A percentile compares a stretch with the other conserved stretches of the same genome.
Conservation (phyloP, 2,797 vertebrate species). For the Premnoplex brunnescens region DNA sequence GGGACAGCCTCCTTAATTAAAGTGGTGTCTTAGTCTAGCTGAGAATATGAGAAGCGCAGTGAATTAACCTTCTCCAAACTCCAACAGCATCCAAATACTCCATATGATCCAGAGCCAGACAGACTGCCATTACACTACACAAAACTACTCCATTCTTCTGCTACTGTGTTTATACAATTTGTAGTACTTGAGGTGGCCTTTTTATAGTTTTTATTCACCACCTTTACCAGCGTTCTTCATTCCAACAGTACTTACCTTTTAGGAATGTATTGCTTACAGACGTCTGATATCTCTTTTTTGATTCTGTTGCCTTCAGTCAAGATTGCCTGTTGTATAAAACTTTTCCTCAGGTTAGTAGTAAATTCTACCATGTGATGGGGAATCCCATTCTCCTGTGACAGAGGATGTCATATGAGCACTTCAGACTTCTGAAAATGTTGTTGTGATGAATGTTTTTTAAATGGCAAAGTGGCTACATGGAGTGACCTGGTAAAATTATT, state of each 20-base stretch:
- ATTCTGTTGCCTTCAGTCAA: background rate
- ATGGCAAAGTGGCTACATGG: background rate
- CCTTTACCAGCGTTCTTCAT: background rate
- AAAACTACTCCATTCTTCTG: background rate
- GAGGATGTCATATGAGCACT: background rate
- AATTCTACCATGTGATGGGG: background rate
- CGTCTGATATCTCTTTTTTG: background rate
- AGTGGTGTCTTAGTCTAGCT: background rate
- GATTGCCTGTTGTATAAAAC: background rate
- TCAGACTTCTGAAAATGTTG: background rate
- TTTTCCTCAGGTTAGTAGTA: background rate
- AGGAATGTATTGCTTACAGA: background rate
- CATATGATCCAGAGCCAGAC: background rate
- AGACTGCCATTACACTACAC: background rate
- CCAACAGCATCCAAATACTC: background rate
- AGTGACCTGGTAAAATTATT: background rate
- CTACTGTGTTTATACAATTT: background rate
- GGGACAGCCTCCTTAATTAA: background rate
- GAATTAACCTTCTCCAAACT: background rate
- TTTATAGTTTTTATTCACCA: background rate
- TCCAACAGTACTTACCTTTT: background rate
- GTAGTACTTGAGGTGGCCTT: background rate
- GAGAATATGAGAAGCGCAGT: fast-evolving
- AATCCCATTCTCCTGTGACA: background rate
- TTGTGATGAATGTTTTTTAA: background rate